Evolutionary conservation across 2,888 invertebrate species (phyloP), one percentile per base, ranked within the genome.

Genomic region (Aleiodes leptofemur): DNA sequence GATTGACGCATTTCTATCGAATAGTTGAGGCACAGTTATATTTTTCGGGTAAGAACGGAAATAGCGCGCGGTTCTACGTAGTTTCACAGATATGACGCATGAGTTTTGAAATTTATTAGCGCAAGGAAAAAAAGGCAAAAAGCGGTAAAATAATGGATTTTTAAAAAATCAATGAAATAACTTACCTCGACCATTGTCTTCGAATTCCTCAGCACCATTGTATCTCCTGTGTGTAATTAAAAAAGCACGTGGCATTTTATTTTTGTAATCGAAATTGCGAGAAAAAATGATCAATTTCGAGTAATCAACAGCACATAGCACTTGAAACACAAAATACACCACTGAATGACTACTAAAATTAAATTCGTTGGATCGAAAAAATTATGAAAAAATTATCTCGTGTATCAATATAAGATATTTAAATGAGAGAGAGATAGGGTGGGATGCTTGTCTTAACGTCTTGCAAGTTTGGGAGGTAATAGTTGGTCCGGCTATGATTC

Each of bases 161-260:
- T 50, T 23, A 38, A 16, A 6, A 34, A 34, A 34, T 34, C 29
- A 23, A 9, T 16, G 16, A 13, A 34, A 57, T 14, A 57, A 50
- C 83, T 78, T 69, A 89, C 89, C 88, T 84, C 86, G 81, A 76
- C 81, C 85, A 38, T 85, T 78, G 23, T 83, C 84, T 73, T 84
- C 84, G 76, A 88, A 85, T 53, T 87, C 87, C 43, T 84, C 87
- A 55, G 84, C 82, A 64, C 87, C 88, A 76, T 89, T 86, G 89
- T 93, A 93, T 73, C 93, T 90, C 53, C 92, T 91, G 86, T 93
- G 92, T 16, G 93, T 92, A 84, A 93, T 92, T 70, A 93, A 90
- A 85, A 93, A 93, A 77, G 93, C 92, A 84, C 93, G 90, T 81
- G 93, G 93, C 93, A 93, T 93, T 70, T 78, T 56, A 93, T 93